These are phyloP conservation scores for Pseudomyrmex pallidus DNA, from an alignment of 1,140 invertebrate species.

Conservation along the genomic window DNA sequence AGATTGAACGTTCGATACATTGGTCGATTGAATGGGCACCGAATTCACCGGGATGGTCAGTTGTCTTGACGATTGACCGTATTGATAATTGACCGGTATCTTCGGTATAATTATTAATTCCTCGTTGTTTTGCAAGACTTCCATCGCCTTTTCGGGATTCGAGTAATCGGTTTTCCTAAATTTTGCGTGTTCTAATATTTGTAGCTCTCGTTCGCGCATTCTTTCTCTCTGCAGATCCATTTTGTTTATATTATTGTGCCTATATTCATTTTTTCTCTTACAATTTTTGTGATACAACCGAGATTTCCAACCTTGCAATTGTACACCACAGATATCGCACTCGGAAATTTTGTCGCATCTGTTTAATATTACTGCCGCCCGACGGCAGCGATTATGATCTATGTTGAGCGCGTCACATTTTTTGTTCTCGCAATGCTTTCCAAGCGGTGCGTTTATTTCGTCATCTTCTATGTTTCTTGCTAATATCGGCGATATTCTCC, in stretches of 20 bases:
- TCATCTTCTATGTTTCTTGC: conserved; percentile 76
- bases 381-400: conserved; percentile 81
- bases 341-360: conserved; percentile 71
- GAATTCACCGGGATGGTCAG: conserved; percentile 69
- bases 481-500: conserved; percentile 75
- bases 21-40: background rate
- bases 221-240: conserved; percentile 77
- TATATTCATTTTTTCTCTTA: conserved; percentile 77
- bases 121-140: conserved; percentile 79
- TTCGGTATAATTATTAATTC: conserved; percentile 82
- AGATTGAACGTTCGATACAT: background rate
- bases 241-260: conserved; percentile 76
- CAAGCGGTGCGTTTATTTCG: conserved; percentile 79
- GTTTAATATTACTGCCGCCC: conserved; percentile 74
- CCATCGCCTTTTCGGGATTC: conserved; percentile 78
- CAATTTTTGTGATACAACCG: conserved; percentile 80
- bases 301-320: conserved; percentile 75
- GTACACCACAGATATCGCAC: conserved; percentile 80
- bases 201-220: conserved; percentile 81
- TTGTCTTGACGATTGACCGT: conserved; percentile 8
- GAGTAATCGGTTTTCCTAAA: conserved; percentile 76
- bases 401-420: conserved; percentile 81
- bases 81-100: conserved; percentile 56
- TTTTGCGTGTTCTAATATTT: conserved; percentile 76
- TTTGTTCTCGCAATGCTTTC: conserved; percentile 77